These are phyloP conservation scores for Onychomys leucogaster DNA, from an alignment of 2,797 vertebrate genomes.

Conservation along the genomic window DNA sequence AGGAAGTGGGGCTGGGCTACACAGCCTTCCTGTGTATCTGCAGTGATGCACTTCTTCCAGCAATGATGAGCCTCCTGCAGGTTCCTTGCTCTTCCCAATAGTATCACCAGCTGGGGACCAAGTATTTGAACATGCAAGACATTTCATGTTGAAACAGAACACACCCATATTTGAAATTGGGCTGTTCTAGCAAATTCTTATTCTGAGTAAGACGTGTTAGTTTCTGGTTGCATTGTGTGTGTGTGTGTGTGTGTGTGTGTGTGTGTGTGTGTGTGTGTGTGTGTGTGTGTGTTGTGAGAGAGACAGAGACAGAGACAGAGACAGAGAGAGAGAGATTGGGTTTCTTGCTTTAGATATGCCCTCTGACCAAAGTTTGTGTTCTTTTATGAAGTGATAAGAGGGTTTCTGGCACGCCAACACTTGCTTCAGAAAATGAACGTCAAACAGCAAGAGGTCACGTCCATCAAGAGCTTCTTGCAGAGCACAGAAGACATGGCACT, in stretches of 20 bases:
- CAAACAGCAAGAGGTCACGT: slow-evolving; percentile 90
- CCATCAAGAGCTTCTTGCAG: slow-evolving; percentile 91
- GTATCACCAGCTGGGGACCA: background rate
- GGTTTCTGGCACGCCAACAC: slow-evolving; percentile 93
- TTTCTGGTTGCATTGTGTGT: background rate
- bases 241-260: background rate
- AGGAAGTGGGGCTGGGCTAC: background rate
- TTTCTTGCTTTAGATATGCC: slow-evolving; percentile 44
- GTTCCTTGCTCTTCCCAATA: too few relatives aligned
- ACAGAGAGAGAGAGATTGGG: background rate
- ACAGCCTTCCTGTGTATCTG: accelerated
- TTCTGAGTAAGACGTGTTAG: background rate
- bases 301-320: background rate
- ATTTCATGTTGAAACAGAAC: background rate
- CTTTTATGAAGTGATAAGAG: slow-evolving; percentile 91
- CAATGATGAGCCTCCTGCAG: background rate
- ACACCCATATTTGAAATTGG: background rate
- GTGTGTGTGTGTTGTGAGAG: too few relatives aligned
- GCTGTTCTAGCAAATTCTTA: background rate
- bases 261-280: background rate
- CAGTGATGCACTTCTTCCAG: background rate
- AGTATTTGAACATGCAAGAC: background rate
- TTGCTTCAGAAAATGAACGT: slow-evolving; percentile 87
- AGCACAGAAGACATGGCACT: slow-evolving; percentile 90
- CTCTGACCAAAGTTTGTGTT: slow-evolving; percentile 57